Base-by-base conservation (phyloP, 2,113 vertebrate genomes). In the Pomatostomus ruficeps region DNA sequence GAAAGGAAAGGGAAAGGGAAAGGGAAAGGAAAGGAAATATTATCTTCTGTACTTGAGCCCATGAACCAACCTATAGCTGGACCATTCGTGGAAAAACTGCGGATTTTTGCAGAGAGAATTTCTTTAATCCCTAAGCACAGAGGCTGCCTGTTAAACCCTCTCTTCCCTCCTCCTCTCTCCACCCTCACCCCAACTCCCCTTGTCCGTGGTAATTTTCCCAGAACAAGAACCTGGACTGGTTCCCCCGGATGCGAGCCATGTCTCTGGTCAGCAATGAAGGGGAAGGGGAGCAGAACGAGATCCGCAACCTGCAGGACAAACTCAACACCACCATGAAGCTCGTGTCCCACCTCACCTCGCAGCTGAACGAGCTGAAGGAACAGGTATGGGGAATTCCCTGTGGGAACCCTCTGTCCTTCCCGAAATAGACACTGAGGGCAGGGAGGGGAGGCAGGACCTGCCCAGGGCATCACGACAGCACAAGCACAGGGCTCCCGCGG, bases 161-260 rank as follows among this genome's bases (percentile, higher is more conserved):
- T 35, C 25, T 19, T 55, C 43, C 48, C 28, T 70, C 28, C 24
- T 73, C 46, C n/a, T 38, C 70, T n/a, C 72, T 43, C 17, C 35
- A 17, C 28, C 25, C 57, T 26, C 42, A 33, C 36, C 45, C 78
- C 65, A 80, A 31, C 18, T 52, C 3, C 46, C 15, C 3, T 19
- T 92, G 29, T 49, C 78, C 17, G 1, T 11, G 65, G 17, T 83
- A 6, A 0, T 19, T 2, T 62, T 75, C 63, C n/a, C 97, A 99
- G 99, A 99, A 98, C 96, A 99, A 98, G 97, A 99, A 99, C 97
- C 97, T 99, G 85, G 99, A 99, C 97, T 99, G 99, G 99, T 99
- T 99, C 77, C 99, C 99, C 15, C 98, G 99, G 94, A 99, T 99
- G 99, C 98, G 99, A 96, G 99, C 99, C 72, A 99, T 99, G 99